phyloP scores from a whole-genome alignment of 2,888 invertebrate species.

The Cosmia trapezina region DNA sequence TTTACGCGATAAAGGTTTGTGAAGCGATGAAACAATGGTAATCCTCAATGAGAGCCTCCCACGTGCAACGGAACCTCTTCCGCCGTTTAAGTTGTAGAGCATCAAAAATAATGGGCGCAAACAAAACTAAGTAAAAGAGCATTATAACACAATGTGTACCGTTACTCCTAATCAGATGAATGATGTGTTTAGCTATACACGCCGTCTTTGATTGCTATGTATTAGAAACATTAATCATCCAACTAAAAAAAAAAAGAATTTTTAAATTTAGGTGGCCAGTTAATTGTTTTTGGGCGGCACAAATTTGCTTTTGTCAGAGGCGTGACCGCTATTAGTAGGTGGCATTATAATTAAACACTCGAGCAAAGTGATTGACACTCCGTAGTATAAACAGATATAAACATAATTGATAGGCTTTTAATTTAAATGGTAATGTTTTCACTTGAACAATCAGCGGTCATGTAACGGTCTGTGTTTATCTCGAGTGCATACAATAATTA shows the following conservation, averaged over 20 bases:
- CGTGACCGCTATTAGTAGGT: conserved; percentile 71
- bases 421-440: conserved; percentile 75
- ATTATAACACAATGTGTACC: conserved; percentile 75
- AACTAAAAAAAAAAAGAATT: conserved; percentile 57
- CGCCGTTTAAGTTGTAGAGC: conserved; percentile 81
- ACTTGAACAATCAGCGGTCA: conserved; percentile 73
- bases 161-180: conserved; percentile 75
- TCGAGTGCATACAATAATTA: conserved; percentile 69
- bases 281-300: conserved; percentile 73
- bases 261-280: conserved; percentile 61
- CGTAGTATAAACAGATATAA: conserved; percentile 72
- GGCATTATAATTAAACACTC: conserved; percentile 71
- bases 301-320: conserved; percentile 71
- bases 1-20: conserved; percentile 73
- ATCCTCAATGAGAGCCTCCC: conserved; percentile 78
- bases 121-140: conserved; percentile 78
- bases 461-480: conserved; percentile 72
- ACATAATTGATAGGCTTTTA: conserved; percentile 79
- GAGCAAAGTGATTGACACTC: conserved; percentile 75
- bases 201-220: conserved; percentile 71
- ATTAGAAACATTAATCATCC: conserved; percentile 76
- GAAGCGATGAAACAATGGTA: conserved; percentile 77
- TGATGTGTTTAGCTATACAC: conserved; percentile 71
- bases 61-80: conserved; percentile 85
- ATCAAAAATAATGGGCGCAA: conserved; percentile 80